Conservation (phyloP, 1,140 invertebrate species). For the Planococcus citri region DNA sequence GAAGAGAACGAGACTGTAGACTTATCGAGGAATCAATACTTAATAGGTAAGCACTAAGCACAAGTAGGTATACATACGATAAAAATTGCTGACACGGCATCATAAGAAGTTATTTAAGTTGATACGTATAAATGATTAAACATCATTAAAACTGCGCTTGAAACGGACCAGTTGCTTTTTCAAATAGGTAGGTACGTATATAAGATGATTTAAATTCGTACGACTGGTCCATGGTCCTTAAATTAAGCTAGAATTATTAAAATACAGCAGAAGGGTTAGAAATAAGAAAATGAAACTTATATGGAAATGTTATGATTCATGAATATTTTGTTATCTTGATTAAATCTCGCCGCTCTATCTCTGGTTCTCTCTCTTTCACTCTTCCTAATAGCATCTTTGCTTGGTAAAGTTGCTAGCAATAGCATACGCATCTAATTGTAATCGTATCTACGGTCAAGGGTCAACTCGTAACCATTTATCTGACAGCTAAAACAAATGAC, state of each 20-base stretch:
- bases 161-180: not conserved
- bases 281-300: not conserved
- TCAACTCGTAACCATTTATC: conserved; percentile 14
- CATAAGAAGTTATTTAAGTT: too few relatives aligned
- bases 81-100: too few relatives aligned
- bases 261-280: not conserved
- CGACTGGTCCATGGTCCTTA: conserved; percentile 13
- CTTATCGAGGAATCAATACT: too few relatives aligned
- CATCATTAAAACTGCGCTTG: too few relatives aligned
- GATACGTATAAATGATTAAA: too few relatives aligned
- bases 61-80: too few relatives aligned
- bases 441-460: not conserved
- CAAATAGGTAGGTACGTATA: not conserved
- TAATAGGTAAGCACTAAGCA: too few relatives aligned
- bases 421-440: too few relatives aligned
- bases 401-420: too few relatives aligned
- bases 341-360: not conserved
- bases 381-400: not conserved
- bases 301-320: conserved; percentile 15
- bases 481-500: conserved; percentile 20
- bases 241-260: not conserved
- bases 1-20: too few relatives aligned
- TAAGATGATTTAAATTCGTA: not conserved
- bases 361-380: not conserved
- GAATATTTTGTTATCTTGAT: conserved; percentile 20